Base-by-base conservation (phyloP, 2,797 vertebrate species). In the Lepus townsendii region DNA sequence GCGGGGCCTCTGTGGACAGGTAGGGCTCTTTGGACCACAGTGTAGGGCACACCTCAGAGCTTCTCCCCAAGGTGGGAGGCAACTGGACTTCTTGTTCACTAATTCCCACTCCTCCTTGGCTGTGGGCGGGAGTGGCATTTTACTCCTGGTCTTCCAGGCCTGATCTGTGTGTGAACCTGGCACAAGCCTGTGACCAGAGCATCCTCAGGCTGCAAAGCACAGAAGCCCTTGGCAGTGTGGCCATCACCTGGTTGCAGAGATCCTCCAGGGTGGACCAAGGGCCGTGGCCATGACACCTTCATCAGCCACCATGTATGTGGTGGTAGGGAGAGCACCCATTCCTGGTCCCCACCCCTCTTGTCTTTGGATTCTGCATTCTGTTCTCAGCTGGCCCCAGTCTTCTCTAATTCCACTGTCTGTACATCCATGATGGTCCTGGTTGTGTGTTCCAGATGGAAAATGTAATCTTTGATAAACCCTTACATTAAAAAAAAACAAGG, bases 151-250 rank as follows among this genome's bases (percentile, higher is more conserved):
- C 7, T 60, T 65, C 72, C 54, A 35, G 7, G 42, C 63, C 57
- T 63, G 50, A 47, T 22, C 75, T 52, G n/a, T 2, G 0, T 14
- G 63, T 60, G 91, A 54, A 30, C 35, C 35, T 0, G 5, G 27
- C 38, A 0, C 2, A 62, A 17, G 11, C 19, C 54, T 2, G 30
- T 27, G 9, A 10, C 42, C 57, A 11, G 73, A 88, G 47, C 4
- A 30, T 16, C 80, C 79, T 68, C 35, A 13, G 78, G 72, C 32
- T 0, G 0, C 20, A 27, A 26, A 38, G 24, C 26, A 0, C 16
- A 5, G 71, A 30, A 22, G 47, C 30, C n/a, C 6, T 47, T 19
- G 17, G 75, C 75, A 42, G 69, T 4, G 0, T 14, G 11, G 71
- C 7, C 0, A 20, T 11, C 47, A 8, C 6, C n/a, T 2, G 32